These are phyloP conservation scores for Protomyctophum bolini DNA, from an alignment of 2,113 vertebrate genomes.

Conservation along the genomic window DNA sequence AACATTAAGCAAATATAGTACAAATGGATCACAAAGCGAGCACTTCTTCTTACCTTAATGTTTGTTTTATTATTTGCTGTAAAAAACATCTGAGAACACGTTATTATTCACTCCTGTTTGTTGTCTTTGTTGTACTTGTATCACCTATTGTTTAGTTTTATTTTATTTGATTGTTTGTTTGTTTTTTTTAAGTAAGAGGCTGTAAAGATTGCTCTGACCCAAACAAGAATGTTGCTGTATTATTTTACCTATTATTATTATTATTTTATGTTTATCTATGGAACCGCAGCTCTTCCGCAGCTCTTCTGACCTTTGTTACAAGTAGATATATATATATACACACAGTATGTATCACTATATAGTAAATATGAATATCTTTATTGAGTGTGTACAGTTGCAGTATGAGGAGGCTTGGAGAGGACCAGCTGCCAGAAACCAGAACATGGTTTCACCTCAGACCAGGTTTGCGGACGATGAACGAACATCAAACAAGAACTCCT, in stretches of 20 bases:
- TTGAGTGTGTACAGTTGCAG: constrained; percentile 73
- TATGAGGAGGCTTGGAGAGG: constrained; percentile 54
- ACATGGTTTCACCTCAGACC: constrained; percentile 51
- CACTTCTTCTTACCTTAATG: constrained; percentile 52
- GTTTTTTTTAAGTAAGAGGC: constrained; percentile 21
- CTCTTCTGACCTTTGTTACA: constrained; percentile 35
- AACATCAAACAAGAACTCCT: constrained; percentile 51
- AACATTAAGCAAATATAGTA: background rate
- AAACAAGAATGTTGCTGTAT: constrained; percentile 57
- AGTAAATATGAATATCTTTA: constrained; percentile 59
- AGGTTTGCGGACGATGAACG: constrained; percentile 27
- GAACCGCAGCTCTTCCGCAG: constrained; percentile 52
- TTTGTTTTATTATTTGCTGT: constrained; percentile 35
- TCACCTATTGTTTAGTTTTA: background rate
- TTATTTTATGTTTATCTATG: background rate
- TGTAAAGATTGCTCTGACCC: constrained; percentile 53
- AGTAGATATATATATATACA: constrained; percentile 55
- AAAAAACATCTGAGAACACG: constrained; percentile 43
- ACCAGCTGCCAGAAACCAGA: constrained; percentile 74
- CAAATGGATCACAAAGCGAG: constrained; percentile 37
- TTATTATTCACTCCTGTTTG: constrained; percentile 37
- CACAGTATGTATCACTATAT: constrained; percentile 51
- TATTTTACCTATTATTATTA: constrained; percentile 22
- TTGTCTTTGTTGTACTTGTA: constrained; percentile 7
- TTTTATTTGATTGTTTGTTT: background rate